A percentile compares a stretch with the other conserved stretches of the same genome.
phyloP scores from a whole-genome alignment of 2,888 invertebrate genomes.

The Cosmopolites sordidus region DNA sequence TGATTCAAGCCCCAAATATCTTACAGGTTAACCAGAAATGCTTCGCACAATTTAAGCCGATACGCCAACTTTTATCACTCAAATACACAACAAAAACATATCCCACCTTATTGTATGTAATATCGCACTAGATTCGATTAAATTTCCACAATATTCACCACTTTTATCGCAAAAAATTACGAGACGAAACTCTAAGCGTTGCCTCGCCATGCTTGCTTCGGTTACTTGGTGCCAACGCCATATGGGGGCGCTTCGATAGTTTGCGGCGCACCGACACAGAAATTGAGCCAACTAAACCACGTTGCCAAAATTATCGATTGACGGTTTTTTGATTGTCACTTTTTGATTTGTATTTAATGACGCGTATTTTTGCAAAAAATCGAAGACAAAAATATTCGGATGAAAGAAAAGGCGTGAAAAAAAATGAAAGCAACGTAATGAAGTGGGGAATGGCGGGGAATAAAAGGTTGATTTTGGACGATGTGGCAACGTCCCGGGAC shows the following conservation, averaged over 20 bases:
- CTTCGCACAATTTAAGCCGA: conserved; percentile 31
- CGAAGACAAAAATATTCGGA: too few relatives aligned
- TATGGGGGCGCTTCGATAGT: conserved; percentile 37
- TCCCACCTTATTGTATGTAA: conserved; percentile 28
- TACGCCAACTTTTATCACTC: conserved; percentile 30
- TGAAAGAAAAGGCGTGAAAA: too few relatives aligned
- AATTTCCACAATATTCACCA: conserved; percentile 12
- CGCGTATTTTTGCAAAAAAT: too few relatives aligned
- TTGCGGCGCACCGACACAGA: conserved; percentile 26
- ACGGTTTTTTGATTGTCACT: neutral
- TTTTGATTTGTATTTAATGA: too few relatives aligned
- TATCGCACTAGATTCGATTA: conserved; percentile 11
- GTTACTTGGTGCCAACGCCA: conserved; percentile 39
- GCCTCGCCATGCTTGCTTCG: conserved; percentile 39
- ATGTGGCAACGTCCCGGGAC: conserved; percentile 23
- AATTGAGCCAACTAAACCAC: conserved; percentile 9
- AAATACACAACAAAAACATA: conserved; percentile 28
- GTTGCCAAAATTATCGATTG: conserved; percentile 13
- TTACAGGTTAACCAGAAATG: conserved; percentile 50
- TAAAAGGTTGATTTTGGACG: neutral
- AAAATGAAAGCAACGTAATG: too few relatives aligned
- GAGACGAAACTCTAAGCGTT: conserved; percentile 33
- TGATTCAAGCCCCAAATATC: conserved; percentile 45
- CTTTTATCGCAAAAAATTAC: conserved; percentile 35
- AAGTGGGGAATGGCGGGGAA: too few relatives aligned